A percentile compares a stretch with the other conserved stretches of the same genome.
phyloP scores from a whole-genome alignment of 2,888 invertebrate species.

The Atherix ibis region DNA sequence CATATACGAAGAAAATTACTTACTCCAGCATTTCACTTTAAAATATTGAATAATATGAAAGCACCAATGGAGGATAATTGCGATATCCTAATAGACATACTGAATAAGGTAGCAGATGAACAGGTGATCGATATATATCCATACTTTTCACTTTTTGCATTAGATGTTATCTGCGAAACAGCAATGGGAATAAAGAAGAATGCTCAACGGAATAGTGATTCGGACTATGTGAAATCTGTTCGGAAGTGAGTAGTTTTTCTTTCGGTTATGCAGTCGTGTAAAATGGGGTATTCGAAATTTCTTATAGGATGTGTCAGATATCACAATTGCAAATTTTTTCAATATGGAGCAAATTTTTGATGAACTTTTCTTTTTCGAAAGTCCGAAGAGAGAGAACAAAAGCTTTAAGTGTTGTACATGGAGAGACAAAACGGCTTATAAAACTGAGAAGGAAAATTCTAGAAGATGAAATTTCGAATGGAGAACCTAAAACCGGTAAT shows the following conservation, averaged over 20 bases:
- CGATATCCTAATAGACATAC: conserved; percentile 34
- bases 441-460: conserved; percentile 19
- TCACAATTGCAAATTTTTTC: conserved; percentile 24
- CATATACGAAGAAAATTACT: conserved; percentile 51
- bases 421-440: conserved; percentile 26
- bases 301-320: conserved; percentile 21
- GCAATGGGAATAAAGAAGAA: conserved; percentile 67
- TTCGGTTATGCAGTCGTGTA: too few relatives aligned
- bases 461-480: conserved; percentile 15
- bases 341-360: conserved; percentile 22
- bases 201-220: conserved; percentile 49
- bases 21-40: conserved; percentile 68
- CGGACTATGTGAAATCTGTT: conserved; percentile 55
- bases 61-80: conserved; percentile 53
- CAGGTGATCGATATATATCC: conserved; percentile 40
- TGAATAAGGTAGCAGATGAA: conserved; percentile 31
- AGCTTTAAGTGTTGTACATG: conserved; percentile 20
- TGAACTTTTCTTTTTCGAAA: conserved; percentile 17
- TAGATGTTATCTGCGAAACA: conserved; percentile 39
- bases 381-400: conserved; percentile 16
- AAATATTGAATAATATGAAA: conserved; percentile 56
- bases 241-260: conserved; percentile 43
- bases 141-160: conserved; percentile 34
- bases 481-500: conserved; percentile 14
- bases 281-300: too few relatives aligned